These are phyloP conservation scores for Pterophyllum scalare DNA, from an alignment of 2,113 vertebrate genomes.

Conservation along the genomic window DNA sequence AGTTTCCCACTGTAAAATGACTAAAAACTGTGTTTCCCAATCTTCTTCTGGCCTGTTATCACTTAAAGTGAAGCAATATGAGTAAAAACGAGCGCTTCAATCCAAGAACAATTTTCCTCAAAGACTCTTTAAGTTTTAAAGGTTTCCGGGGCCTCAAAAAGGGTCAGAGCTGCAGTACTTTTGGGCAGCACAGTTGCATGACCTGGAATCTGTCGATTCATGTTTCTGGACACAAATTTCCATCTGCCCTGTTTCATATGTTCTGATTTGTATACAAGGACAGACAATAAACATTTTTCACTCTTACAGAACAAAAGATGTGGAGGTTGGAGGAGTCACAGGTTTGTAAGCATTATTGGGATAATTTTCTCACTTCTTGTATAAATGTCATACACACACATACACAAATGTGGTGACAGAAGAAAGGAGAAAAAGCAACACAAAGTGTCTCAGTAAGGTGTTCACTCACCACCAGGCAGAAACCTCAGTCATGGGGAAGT, in stretches of 20 bases:
- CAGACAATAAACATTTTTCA: neutral
- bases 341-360: neutral
- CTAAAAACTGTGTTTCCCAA: neutral
- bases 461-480: no score
- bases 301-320: neutral
- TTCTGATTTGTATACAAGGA: neutral
- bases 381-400: neutral
- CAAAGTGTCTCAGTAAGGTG: no score
- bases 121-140: rapidly evolving
- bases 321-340: neutral
- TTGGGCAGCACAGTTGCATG: neutral
- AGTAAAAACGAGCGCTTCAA: neutral
- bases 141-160: neutral
- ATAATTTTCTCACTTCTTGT: neutral
- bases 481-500: neutral
- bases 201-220: neutral
- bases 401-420: neutral
- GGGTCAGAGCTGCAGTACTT: neutral
- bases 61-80: neutral
- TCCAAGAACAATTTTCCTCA: neutral
- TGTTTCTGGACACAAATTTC: neutral
- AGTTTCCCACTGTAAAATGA: neutral
- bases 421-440: no score
- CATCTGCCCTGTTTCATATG: neutral
- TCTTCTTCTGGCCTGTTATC: neutral